Evolutionary conservation across 2,113 vertebrate genomes (phyloP).

Genomic region (Trematomus loennbergii): DNA sequence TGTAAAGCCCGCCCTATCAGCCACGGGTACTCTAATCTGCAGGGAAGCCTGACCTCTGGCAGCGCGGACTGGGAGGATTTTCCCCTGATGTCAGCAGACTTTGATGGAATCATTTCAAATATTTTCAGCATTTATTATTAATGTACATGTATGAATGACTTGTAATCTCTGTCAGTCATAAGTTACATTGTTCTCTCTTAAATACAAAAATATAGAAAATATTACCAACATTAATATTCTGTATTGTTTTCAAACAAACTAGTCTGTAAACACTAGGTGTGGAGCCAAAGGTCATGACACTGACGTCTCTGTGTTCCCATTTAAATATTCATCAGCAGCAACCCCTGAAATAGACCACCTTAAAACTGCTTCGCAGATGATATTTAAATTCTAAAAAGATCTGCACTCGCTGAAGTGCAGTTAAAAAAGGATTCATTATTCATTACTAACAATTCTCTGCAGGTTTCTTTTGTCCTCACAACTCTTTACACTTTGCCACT

Average conservation of each 20-base stretch:
- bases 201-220: neutral
- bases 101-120: slow-evolving; percentile 4
- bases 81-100: neutral
- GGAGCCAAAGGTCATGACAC: slow-evolving; percentile 49
- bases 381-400: slow-evolving; percentile 68
- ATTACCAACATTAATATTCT: slow-evolving; percentile 11
- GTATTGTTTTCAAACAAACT: neutral
- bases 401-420: slow-evolving; percentile 50
- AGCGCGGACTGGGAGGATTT: slow-evolving; percentile 9
- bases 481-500: slow-evolving; percentile 3
- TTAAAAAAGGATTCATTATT: slow-evolving; percentile 67
- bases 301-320: slow-evolving; percentile 26
- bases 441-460: slow-evolving; percentile 58
- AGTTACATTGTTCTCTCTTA: neutral
- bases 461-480: slow-evolving; percentile 51
- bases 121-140: neutral
- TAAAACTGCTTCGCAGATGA: slow-evolving; percentile 56
- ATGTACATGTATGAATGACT: neutral
- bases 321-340: slow-evolving; percentile 65
- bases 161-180: neutral
- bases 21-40: neutral
- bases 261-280: neutral
- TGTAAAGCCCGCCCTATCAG: neutral
- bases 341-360: slow-evolving; percentile 57
- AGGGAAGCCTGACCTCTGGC: slow-evolving; percentile 13